A percentile compares a stretch with the other conserved stretches of the same genome.
Conservation (phyloP, 1,140 invertebrate species). For the Drosophila murphyi region DNA sequence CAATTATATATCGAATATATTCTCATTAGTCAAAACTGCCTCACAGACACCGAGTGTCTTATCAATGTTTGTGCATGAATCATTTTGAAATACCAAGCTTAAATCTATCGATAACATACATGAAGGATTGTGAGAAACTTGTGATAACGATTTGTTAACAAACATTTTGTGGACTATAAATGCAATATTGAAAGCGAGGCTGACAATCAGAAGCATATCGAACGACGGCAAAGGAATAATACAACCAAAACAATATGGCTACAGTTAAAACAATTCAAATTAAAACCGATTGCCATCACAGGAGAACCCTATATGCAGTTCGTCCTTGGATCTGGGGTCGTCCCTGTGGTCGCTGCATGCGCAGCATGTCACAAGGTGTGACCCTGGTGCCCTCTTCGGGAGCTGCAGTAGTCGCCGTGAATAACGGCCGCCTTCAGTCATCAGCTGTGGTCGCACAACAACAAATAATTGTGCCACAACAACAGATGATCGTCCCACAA, state of each 20-base stretch:
- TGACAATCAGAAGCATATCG: constrained; percentile 14
- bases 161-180: constrained; percentile 29
- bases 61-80: neutral
- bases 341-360: constrained; percentile 57
- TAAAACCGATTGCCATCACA: constrained; percentile 61
- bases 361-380: constrained; percentile 55
- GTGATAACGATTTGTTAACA: neutral
- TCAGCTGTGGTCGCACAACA: constrained; percentile 32
- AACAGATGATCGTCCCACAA: neutral
- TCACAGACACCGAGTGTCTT: no score
- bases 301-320: constrained; percentile 32
- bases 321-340: constrained; percentile 49
- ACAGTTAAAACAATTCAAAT: constrained; percentile 42
- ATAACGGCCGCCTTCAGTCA: neutral
- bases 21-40: no score
- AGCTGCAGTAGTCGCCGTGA: constrained; percentile 13
- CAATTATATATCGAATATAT: no score
- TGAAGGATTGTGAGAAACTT: constrained; percentile 9
- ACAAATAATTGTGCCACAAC: constrained; percentile 6
- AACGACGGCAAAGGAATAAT: constrained; percentile 2
- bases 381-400: constrained; percentile 49
- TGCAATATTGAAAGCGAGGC: neutral
- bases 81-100: neutral
- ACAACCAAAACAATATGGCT: constrained; percentile 17
- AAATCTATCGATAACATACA: neutral